A percentile compares a stretch with the other conserved stretches of the same genome.
These are phyloP conservation scores for Drosophila conformis DNA, from an alignment of 2,888 invertebrate genomes.

Conservation along the genomic window DNA sequence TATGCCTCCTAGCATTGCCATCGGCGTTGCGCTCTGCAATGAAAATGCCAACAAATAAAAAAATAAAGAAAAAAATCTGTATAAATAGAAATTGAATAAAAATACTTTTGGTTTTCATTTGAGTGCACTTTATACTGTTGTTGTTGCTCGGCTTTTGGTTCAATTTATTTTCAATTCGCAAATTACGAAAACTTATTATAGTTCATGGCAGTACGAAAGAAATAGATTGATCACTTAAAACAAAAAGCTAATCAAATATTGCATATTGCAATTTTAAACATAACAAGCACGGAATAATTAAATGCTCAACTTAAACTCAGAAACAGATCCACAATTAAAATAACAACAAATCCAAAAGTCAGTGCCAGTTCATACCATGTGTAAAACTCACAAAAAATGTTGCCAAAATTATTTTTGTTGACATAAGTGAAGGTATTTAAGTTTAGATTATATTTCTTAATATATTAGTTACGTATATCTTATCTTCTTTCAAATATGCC, in stretches of 20 bases:
- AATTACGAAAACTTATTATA: conserved; percentile 9
- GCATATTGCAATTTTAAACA: neutral
- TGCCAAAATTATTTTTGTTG: neutral
- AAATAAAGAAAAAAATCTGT: conserved; percentile 23
- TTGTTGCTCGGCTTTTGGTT: conserved; percentile 27
- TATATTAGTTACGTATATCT: neutral
- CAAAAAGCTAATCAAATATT: neutral
- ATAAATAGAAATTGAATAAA: conserved; percentile 59
- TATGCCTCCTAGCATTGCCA: conserved; percentile 45
- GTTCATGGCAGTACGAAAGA: neutral
- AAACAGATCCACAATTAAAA: neutral
- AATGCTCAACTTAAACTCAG: neutral
- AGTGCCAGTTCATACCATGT: neutral
- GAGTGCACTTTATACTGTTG: conserved; percentile 57
- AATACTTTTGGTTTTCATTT: conserved; percentile 68
- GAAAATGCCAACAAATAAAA: conserved; percentile 59
- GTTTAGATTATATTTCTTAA: neutral
- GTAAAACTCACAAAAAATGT: neutral
- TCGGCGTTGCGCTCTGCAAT: conserved; percentile 41
- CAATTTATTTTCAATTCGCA: conserved; percentile 51
- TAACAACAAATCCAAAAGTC: neutral
- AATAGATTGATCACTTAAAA: conserved; percentile 6
- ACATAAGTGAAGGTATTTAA: neutral
- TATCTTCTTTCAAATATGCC: neutral
- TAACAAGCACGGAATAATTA: neutral